Conservation (phyloP, 2,113 vertebrate genomes). For the Hippocampus barbouri region DNA sequence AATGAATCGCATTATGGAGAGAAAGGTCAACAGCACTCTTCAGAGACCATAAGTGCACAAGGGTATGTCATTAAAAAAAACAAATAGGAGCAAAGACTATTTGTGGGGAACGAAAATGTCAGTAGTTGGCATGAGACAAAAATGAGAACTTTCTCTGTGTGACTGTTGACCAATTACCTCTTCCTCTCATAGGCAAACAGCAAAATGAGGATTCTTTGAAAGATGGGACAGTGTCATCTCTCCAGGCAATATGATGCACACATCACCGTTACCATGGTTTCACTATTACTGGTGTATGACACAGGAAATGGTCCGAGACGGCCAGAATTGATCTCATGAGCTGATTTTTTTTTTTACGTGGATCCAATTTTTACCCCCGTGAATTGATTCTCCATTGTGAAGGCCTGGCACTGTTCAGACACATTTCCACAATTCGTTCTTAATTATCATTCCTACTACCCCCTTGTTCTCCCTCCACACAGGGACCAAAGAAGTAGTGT, state of each 20-base stretch:
- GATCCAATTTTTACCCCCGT: background rate
- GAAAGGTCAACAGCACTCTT: slow-evolving; percentile 25
- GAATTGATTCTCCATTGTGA: slow-evolving; percentile 38
- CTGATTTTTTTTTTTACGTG: slow-evolving; percentile 14
- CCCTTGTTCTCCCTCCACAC: slow-evolving; percentile 13
- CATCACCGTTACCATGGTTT: slow-evolving; percentile 48
- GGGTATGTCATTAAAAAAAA: slow-evolving; percentile 22
- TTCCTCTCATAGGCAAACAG: slow-evolving; percentile 34
- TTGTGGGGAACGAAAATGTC: slow-evolving; percentile 39
- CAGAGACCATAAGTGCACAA: slow-evolving; percentile 6
- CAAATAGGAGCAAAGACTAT: slow-evolving; percentile 13
- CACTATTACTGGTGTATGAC: slow-evolving; percentile 28
- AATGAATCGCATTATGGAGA: slow-evolving; percentile 14
- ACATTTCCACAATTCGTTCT: slow-evolving; percentile 23
- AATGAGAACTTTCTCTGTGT: background rate
- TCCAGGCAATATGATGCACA: background rate
- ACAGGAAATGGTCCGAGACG: slow-evolving; percentile 48
- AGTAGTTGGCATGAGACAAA: slow-evolving; percentile 28
- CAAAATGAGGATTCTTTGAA: slow-evolving; percentile 8
- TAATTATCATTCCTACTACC: slow-evolving; percentile 45
- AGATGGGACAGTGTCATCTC: slow-evolving; percentile 23
- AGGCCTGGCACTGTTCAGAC: slow-evolving; percentile 34
- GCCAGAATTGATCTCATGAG: slow-evolving; percentile 52
- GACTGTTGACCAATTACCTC: background rate
- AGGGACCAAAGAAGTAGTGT: background rate